Conservation (phyloP, 2,797 vertebrate genomes). For the Loris lydekkerianus region DNA sequence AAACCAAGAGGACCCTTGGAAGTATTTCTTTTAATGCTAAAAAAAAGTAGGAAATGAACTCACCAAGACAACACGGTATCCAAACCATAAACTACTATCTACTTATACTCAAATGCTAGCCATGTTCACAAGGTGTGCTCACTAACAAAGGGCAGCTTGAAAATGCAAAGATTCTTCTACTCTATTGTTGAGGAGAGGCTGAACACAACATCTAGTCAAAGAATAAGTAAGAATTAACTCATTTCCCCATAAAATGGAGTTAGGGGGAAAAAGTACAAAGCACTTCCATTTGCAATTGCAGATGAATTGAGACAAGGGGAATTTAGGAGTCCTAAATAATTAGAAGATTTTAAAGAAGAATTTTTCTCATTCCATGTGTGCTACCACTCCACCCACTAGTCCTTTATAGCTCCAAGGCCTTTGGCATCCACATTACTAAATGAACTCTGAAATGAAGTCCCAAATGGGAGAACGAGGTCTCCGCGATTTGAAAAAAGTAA, state of each 20-base stretch:
- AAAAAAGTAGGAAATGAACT: conserved; percentile 34
- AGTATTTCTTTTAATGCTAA: conserved; percentile 39
- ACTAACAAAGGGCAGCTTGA: conserved; percentile 4
- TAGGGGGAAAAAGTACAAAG: background rate
- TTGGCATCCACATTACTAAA: background rate
- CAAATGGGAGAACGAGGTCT: background rate
- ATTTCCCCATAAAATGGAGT: background rate
- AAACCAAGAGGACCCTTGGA: conserved; percentile 30
- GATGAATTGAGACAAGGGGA: background rate
- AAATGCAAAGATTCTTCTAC: conserved; percentile 2
- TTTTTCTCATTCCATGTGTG: background rate
- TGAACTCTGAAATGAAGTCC: background rate
- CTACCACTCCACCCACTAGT: background rate
- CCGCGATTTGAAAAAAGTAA: conserved; percentile 38
- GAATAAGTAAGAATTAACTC: background rate
- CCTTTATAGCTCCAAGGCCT: background rate
- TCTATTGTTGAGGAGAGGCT: background rate
- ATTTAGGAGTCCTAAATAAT: conserved; percentile 31
- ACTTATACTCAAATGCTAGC: conserved; percentile 5
- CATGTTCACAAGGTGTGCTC: background rate
- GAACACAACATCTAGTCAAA: background rate
- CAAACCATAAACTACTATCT: conserved; percentile 47
- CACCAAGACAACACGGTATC: background rate
- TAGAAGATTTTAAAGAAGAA: conserved; percentile 33
- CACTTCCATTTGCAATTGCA: conserved; percentile 39